Evolutionary conservation across 2,888 invertebrate genomes (phyloP).

Genomic region (Monoplex corrugatus): DNA sequence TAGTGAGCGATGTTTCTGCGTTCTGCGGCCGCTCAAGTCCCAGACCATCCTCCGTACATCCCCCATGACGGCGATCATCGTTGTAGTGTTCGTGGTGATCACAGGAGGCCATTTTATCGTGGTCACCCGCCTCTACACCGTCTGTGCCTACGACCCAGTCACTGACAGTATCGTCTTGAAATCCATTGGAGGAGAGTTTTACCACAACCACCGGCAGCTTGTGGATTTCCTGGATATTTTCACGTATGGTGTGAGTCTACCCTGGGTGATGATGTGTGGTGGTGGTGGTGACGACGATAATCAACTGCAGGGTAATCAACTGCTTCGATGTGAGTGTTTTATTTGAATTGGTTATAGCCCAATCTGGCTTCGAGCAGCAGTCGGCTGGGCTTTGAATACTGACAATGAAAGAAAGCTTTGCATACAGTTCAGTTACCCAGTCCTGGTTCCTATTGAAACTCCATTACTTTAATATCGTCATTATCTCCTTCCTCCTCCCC

Average conservation of each 20-base stretch:
- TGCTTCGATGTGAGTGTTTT: too few species aligned
- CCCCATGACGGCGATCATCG: not conserved
- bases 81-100: not conserved
- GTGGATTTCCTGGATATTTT: not conserved
- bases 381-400: too few species aligned
- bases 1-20: constrained; percentile 17
- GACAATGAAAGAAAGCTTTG: too few species aligned
- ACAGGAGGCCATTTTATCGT: not conserved
- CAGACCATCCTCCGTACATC: not conserved
- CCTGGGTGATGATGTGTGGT: not conserved
- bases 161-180: not conserved
- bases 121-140: constrained; percentile 4
- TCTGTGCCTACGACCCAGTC: not conserved
- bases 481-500: too few species aligned
- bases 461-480: too few species aligned
- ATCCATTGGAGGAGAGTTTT: not conserved
- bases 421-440: too few species aligned
- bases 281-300: not conserved
- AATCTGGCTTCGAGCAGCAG: too few species aligned
- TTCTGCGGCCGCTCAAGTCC: not conserved
- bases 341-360: too few species aligned
- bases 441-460: too few species aligned
- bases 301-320: too few species aligned
- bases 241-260: not conserved
- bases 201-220: not conserved